A percentile compares a stretch with the other conserved stretches of the same genome.
Conservation (phyloP, 1,140 invertebrate species). For the Rhysida immarginata region DNA sequence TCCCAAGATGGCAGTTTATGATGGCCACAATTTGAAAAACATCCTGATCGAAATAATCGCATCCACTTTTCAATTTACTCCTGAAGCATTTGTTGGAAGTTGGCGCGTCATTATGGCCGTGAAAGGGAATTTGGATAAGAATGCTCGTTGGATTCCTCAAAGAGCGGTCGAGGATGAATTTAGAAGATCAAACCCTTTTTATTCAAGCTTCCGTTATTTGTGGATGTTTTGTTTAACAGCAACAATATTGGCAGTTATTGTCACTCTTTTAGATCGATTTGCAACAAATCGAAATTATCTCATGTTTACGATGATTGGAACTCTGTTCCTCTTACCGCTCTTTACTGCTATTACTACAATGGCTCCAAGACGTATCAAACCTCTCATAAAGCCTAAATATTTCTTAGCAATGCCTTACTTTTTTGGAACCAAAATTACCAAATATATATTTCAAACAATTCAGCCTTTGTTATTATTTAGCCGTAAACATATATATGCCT, state of each 20-base stretch:
- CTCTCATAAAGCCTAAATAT: neutral
- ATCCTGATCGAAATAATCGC: constrained; percentile 22
- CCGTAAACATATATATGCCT: too few relatives aligned
- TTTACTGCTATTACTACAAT: constrained; percentile 10
- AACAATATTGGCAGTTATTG: constrained; percentile 8
- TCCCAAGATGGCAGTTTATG: constrained; percentile 24
- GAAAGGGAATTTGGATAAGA: constrained; percentile 19
- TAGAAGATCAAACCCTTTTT: constrained; percentile 21
- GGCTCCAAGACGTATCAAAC: neutral
- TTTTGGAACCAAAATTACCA: neutral
- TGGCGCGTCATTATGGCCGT: constrained; percentile 21
- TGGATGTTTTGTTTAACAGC: constrained; percentile 22
- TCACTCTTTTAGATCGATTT: constrained; percentile 8
- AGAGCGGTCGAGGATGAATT: constrained; percentile 25
- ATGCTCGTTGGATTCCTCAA: constrained; percentile 24
- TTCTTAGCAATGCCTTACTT: neutral
- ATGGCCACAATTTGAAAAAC: constrained; percentile 20
- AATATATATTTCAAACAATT: neutral
- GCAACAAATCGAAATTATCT: constrained; percentile 9
- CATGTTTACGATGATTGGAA: constrained; percentile 11
- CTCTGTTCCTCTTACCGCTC: constrained; percentile 9
- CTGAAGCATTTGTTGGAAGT: constrained; percentile 24
- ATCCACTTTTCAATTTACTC: constrained; percentile 25
- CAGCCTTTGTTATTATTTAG: neutral
- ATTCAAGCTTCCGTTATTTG: constrained; percentile 22